These are phyloP conservation scores for Rhinoderma darwinii DNA, from an alignment of 2,113 vertebrate species.

Conservation along the genomic window DNA sequence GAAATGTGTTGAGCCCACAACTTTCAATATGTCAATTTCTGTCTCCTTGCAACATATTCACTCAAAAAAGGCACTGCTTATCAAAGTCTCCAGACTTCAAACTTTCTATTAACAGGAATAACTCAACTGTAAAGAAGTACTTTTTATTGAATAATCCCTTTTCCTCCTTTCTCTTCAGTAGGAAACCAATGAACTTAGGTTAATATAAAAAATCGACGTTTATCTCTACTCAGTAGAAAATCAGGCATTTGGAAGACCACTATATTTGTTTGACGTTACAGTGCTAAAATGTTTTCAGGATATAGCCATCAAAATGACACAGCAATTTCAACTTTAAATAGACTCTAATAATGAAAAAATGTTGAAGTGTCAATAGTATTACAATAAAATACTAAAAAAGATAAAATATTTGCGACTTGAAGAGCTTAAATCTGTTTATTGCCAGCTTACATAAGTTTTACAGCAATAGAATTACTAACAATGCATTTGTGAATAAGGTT, in stretches of 20 bases:
- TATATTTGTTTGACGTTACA: constrained; percentile 9
- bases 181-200: constrained; percentile 1
- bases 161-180: constrained; percentile 11
- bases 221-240: constrained; percentile 12
- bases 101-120: constrained; percentile 41
- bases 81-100: constrained; percentile 49
- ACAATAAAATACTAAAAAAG: background rate
- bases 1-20: constrained; percentile 32
- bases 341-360: background rate
- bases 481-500: background rate
- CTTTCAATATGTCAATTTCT: constrained; percentile 41
- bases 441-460: background rate
- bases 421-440: background rate
- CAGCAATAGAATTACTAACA: background rate
- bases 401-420: background rate
- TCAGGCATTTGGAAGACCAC: background rate
- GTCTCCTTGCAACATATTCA: constrained; percentile 25
- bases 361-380: background rate
- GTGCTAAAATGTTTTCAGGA: background rate
- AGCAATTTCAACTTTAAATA: background rate
- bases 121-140: constrained; percentile 21
- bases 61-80: constrained; percentile 28
- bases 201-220: constrained; percentile 10
- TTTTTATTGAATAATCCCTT: constrained; percentile 17
- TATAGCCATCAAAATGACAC: constrained; percentile 35